Conservation (phyloP, 2,113 vertebrate species). For the Hippoglossus stenolepis region DNA sequence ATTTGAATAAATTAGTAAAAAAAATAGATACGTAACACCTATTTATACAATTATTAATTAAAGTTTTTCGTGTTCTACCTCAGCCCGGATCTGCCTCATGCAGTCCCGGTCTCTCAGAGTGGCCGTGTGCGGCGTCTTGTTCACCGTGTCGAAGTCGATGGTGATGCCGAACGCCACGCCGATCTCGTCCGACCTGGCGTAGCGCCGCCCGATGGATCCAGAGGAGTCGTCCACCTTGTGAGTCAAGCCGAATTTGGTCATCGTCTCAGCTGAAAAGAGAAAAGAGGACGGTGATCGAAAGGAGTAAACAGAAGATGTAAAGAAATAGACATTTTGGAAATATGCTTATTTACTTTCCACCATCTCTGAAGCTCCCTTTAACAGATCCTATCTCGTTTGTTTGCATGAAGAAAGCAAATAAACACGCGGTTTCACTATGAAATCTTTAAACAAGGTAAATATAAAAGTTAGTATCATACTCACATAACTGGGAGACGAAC, state of each 20-base stretch:
- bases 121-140: conserved; percentile 91
- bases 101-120: conserved; percentile 92
- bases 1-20: not conserved
- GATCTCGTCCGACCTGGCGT: conserved; percentile 92
- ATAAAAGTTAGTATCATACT: conserved; percentile 65
- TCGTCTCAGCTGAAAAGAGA: conserved; percentile 84
- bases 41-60: no score
- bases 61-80: conserved; percentile 78
- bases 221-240: conserved; percentile 95
- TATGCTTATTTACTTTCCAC: no score
- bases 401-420: not conserved
- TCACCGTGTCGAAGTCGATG: conserved; percentile 94
- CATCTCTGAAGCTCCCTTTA: no score
- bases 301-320: not conserved
- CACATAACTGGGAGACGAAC: conserved; percentile 92
- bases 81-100: conserved; percentile 93
- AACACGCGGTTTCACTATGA: not conserved
- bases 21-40: no score
- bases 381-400: not conserved
- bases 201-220: conserved; percentile 93
- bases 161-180: conserved; percentile 95
- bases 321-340: no score
- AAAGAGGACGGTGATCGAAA: not conserved
- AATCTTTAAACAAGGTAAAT: not conserved
- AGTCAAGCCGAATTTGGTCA: conserved; percentile 89